A percentile compares a stretch with the other conserved stretches of the same genome.
Evolutionary conservation across 2,797 vertebrate species (phyloP).

Genomic region (Cuniculus paca): DNA sequence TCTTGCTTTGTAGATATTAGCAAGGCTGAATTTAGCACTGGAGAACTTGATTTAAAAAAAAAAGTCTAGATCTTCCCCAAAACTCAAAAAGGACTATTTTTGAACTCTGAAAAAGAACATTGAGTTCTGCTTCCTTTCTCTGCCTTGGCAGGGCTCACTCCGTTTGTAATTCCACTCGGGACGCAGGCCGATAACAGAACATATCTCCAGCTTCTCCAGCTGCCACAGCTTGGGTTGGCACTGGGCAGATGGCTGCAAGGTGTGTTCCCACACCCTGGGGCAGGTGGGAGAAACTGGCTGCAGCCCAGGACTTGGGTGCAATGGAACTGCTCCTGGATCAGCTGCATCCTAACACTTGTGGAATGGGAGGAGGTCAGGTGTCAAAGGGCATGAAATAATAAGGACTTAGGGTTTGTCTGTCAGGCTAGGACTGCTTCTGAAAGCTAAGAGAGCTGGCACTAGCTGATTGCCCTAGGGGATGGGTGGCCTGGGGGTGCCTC

Average conservation of each 20-base stretch:
- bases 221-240: neutral
- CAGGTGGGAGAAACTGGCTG: neutral
- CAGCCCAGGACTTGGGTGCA: neutral
- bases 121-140: conserved; percentile 76
- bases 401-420: neutral
- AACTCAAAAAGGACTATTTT: conserved; percentile 83
- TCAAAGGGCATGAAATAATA: neutral
- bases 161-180: conserved; percentile 42
- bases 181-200: neutral
- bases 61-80: conserved; percentile 70
- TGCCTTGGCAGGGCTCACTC: conserved; percentile 72
- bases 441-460: neutral
- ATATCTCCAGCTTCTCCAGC: neutral
- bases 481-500: no score
- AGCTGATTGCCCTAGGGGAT: neutral
- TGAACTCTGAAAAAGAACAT: conserved; percentile 85
- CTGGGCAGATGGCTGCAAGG: neutral
- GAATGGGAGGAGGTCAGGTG: neutral
- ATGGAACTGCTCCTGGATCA: neutral
- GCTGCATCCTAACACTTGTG: neutral
- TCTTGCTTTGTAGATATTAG: conserved; percentile 60
- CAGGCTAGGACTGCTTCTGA: neutral
- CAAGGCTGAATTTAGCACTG: conserved; percentile 69
- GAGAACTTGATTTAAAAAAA: conserved; percentile 46
- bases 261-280: neutral